Conservation (phyloP, 2,888 invertebrate genomes). For the Diarsia brunnea region DNA sequence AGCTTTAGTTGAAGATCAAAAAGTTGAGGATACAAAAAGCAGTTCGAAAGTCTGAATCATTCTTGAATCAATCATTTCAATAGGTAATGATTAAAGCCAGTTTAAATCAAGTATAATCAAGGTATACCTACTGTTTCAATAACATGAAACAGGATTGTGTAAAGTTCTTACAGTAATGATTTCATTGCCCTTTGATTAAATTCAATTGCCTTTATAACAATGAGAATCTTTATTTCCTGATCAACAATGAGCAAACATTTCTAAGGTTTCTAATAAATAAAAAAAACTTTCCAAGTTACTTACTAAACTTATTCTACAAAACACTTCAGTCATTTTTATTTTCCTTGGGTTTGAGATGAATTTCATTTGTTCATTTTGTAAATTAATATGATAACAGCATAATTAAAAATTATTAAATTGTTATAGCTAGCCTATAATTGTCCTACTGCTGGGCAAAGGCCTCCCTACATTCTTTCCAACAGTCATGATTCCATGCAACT, state of each 20-base stretch:
- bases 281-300: background rate
- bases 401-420: conserved; percentile 10
- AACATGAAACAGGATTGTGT: background rate
- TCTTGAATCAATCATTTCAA: background rate
- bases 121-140: conserved; percentile 8
- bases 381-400: background rate
- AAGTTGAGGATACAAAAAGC: background rate
- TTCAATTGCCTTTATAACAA: background rate
- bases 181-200: background rate
- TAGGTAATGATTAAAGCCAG: background rate
- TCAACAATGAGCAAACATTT: background rate
- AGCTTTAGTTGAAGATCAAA: background rate
- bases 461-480: no score
- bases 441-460: no score
- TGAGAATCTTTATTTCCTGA: background rate
- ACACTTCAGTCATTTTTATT: no score
- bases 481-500: no score
- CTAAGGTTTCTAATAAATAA: background rate
- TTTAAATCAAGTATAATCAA: background rate
- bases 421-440: conserved; percentile 78
- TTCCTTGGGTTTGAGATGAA: no score
- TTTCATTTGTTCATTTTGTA: background rate
- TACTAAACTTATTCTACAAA: background rate
- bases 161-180: conserved; percentile 1
- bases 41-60: background rate